These are phyloP conservation scores for Malurus melanocephalus DNA, from an alignment of 2,113 vertebrate species.

Conservation along the genomic window DNA sequence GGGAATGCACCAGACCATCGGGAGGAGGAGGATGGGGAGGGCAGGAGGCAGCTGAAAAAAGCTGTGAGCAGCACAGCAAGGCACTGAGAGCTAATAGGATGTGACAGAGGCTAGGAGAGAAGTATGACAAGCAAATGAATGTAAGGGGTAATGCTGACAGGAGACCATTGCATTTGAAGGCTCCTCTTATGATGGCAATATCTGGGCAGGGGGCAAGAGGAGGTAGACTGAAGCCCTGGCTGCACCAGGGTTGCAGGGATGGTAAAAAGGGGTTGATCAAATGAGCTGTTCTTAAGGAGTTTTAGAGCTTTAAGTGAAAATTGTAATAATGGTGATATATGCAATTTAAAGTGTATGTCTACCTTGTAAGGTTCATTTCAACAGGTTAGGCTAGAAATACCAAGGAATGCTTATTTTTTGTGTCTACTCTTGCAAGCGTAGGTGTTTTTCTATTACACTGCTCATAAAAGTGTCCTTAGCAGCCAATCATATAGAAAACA, in stretches of 20 bases:
- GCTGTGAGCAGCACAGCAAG: neutral
- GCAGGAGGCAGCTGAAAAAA: neutral
- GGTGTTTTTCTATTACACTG: neutral
- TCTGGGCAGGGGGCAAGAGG: neutral
- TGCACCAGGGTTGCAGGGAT: neutral
- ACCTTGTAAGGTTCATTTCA: neutral
- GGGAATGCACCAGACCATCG: neutral
- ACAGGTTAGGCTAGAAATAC: neutral
- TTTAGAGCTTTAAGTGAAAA: neutral
- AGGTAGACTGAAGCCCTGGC: neutral
- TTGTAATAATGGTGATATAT: neutral
- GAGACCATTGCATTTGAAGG: neutral
- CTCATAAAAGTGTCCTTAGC: neutral
- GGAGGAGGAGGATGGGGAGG: neutral
- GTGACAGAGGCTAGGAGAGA: neutral
- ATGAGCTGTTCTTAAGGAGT: neutral
- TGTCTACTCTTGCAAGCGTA: neutral
- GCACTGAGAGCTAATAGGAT: neutral
- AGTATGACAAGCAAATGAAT: neutral
- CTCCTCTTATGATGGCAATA: rapidly evolving
- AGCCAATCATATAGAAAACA: neutral
- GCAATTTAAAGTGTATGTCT: neutral
- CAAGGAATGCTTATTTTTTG: neutral
- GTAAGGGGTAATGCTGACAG: neutral
- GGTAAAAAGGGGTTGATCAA: neutral